phyloP scores from a whole-genome alignment of 2,113 vertebrate species.

The Siniperca chuatsi region DNA sequence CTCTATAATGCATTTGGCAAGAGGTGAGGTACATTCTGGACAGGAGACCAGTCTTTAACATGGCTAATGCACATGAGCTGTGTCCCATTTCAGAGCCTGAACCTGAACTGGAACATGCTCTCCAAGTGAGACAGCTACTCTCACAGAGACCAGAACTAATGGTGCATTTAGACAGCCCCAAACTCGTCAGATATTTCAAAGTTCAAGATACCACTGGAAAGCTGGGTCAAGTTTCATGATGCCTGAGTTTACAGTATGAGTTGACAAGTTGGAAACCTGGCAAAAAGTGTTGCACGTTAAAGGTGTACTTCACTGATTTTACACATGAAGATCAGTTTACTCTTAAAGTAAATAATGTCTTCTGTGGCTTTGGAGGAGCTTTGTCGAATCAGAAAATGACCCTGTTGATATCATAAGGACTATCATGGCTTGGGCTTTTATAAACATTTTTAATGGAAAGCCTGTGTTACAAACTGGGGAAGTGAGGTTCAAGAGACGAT shows the following conservation, averaged over 20 bases:
- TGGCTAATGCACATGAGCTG: neutral
- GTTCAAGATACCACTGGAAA: too few relatives aligned
- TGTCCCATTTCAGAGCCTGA: neutral
- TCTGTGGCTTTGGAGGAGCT: neutral
- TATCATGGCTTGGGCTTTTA: neutral
- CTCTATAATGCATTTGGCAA: slow-evolving; percentile 7
- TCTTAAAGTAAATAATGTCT: neutral
- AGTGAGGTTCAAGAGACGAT: too few relatives aligned
- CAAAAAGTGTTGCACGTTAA: neutral
- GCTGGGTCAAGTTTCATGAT: neutral
- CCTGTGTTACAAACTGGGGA: neutral
- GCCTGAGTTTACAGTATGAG: neutral
- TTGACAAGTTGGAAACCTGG: neutral
- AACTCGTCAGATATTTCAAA: neutral
- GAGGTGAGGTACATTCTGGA: neutral
- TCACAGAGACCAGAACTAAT: neutral
- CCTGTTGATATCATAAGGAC: neutral
- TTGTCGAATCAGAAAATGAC: neutral
- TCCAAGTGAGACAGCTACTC: neutral
- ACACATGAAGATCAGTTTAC: neutral
- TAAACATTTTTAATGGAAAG: neutral
- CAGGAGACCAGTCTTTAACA: neutral
- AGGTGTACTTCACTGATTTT: neutral
- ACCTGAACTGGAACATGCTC: neutral
- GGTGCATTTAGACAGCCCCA: neutral